Evolutionary conservation across 2,113 vertebrate species (phyloP).

Genomic region (Eublepharis macularius): DNA sequence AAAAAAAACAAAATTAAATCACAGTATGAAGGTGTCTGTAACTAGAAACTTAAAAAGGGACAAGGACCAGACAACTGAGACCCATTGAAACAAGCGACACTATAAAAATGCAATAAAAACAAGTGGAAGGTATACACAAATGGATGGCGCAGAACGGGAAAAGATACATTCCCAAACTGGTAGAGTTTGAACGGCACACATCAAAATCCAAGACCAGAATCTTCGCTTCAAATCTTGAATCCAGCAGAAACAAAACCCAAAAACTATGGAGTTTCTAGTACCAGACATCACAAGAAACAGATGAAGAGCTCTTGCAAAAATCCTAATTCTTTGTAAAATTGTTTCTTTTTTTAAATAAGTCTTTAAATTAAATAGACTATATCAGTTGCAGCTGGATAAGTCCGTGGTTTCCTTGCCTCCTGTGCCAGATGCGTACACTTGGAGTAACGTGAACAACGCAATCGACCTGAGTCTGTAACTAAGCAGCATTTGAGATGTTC

Average conservation of each 20-base stretch:
- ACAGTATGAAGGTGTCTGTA: slow-evolving; percentile 83
- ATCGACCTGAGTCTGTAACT: slow-evolving; percentile 96
- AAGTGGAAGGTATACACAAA: slow-evolving; percentile 50
- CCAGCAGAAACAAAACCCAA: slow-evolving; percentile 71
- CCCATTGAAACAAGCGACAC: slow-evolving; percentile 72
- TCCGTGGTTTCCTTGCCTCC: slow-evolving; percentile 67
- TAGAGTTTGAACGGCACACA: slow-evolving; percentile 82
- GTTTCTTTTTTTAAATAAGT: slow-evolving; percentile 76
- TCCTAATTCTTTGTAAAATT: slow-evolving; percentile 58
- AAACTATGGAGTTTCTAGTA: slow-evolving; percentile 76
- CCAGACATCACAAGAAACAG: slow-evolving; percentile 74
- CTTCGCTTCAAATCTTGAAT: slow-evolving; percentile 76
- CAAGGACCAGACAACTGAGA: slow-evolving; percentile 76
- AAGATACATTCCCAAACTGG: slow-evolving; percentile 86
- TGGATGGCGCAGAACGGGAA: too few species aligned
- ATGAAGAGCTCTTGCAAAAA: slow-evolving; percentile 64
- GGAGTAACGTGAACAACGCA: slow-evolving; percentile 80
- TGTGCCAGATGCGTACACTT: slow-evolving; percentile 69
- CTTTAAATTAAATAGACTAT: slow-evolving; percentile 78
- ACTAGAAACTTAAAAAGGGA: slow-evolving; percentile 80
- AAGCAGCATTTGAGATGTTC: slow-evolving; percentile 97
- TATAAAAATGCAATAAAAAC: slow-evolving; percentile 80
- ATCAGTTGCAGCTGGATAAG: slow-evolving; percentile 69
- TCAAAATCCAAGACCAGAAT: slow-evolving; percentile 73
- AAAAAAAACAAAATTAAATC: slow-evolving; percentile 75